Evolutionary conservation across 2,113 vertebrate genomes (phyloP).

Genomic region (Capreolus pygargus): DNA sequence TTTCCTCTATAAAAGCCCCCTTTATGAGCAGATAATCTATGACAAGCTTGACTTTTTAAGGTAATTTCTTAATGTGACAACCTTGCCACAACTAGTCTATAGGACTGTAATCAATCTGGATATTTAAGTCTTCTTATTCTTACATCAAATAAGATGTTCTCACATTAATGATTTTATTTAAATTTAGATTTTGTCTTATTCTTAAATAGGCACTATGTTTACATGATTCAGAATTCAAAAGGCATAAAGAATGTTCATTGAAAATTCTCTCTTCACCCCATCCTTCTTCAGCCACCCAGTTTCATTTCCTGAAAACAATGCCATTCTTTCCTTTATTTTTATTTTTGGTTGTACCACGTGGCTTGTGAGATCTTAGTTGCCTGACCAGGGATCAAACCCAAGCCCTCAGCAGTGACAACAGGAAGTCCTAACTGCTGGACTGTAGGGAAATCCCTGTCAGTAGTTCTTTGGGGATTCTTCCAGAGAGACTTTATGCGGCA

Average conservation of each 20-base stretch:
- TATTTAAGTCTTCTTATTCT: not conserved
- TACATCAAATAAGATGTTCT: not conserved
- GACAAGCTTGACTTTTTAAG: not conserved
- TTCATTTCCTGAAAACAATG: not conserved
- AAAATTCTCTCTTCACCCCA: not conserved
- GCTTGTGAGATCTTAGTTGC: not conserved
- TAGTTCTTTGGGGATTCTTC: not conserved
- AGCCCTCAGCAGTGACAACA: not conserved
- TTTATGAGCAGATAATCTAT: constrained; percentile 5
- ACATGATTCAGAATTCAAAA: not conserved
- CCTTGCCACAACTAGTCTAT: not conserved
- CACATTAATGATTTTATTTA: not conserved
- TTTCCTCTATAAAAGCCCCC: not conserved
- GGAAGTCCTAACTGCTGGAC: not conserved
- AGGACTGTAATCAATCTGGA: not conserved
- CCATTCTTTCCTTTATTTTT: not conserved
- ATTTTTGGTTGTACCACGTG: not conserved
- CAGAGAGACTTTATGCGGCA: not conserved
- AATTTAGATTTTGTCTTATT: not conserved
- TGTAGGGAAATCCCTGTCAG: not conserved
- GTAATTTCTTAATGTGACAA: constrained; percentile 10
- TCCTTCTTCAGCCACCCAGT: not conserved
- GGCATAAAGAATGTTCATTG: not conserved
- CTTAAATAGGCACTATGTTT: not conserved
- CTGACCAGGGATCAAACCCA: not conserved